Conservation (phyloP, 2,888 invertebrate genomes). For the Drosophila stalkeri region DNA sequence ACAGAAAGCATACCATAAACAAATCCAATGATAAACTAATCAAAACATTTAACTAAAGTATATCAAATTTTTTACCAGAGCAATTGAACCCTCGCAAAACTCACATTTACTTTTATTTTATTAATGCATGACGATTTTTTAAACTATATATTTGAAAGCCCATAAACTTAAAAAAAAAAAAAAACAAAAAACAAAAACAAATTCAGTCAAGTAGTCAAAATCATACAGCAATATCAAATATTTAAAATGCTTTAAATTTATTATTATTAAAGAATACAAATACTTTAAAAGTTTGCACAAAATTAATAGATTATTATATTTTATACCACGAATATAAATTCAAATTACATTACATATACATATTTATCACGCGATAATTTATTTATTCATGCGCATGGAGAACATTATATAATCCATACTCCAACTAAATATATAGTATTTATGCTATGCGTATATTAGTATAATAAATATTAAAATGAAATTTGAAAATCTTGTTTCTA, state of each 20-base stretch:
- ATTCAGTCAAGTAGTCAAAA: constrained; percentile 27
- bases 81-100: constrained; percentile 45
- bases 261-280: background rate
- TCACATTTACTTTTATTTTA: constrained; percentile 29
- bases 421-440: background rate
- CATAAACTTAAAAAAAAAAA: background rate
- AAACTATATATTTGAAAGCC: background rate
- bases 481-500: background rate
- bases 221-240: too few species aligned
- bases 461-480: background rate
- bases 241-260: background rate
- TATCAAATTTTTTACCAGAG: constrained; percentile 42
- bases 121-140: constrained; percentile 27
- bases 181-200: background rate
- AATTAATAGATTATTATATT: background rate
- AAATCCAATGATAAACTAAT: constrained; percentile 27
- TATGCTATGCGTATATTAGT: background rate
- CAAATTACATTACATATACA: too few species aligned
- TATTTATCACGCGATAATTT: background rate
- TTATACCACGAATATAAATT: background rate
- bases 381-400: background rate
- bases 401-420: background rate
- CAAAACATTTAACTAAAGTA: constrained; percentile 34
- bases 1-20: constrained; percentile 61
- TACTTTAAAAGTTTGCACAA: background rate